phyloP scores from a whole-genome alignment of 2,888 invertebrate species.

The Dysmachus trigonus region DNA sequence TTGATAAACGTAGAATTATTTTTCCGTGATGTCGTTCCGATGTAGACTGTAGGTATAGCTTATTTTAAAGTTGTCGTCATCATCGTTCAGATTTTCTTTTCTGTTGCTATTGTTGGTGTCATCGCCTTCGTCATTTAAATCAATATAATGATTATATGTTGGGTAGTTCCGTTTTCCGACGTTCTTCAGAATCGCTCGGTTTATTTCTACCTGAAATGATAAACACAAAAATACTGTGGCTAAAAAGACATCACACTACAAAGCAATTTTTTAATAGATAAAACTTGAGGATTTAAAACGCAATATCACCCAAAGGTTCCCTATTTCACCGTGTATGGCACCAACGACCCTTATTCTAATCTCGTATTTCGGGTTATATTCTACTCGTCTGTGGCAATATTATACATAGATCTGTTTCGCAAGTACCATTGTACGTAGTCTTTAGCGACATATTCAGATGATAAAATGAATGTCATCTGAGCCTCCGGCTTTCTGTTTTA shows the following conservation, averaged over 20 bases:
- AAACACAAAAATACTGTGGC: slow-evolving; percentile 43
- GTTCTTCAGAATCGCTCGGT: slow-evolving; percentile 77
- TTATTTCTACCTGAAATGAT: slow-evolving; percentile 70
- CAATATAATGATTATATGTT: slow-evolving; percentile 42
- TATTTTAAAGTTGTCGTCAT: slow-evolving; percentile 57
- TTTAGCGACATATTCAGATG: background rate
- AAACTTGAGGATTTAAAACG: background rate
- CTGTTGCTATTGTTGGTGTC: slow-evolving; percentile 11
- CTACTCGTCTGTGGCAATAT: background rate
- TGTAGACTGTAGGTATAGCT: slow-evolving; percentile 60
- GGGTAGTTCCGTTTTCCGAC: slow-evolving; percentile 73
- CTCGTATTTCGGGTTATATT: background rate
- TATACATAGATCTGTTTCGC: background rate
- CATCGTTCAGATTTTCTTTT: slow-evolving; percentile 36
- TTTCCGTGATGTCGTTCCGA: slow-evolving; percentile 56
- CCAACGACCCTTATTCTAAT: background rate
- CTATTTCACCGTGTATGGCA: background rate
- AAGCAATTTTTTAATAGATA: background rate
- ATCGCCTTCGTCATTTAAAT: slow-evolving; percentile 43
- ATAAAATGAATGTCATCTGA: background rate
- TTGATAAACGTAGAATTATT: slow-evolving; percentile 48
- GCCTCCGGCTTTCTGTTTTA: background rate
- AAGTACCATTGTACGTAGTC: background rate
- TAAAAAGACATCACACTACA: background rate
- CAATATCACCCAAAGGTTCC: background rate